phyloP scores from a whole-genome alignment of 2,797 vertebrate species.

The Dallia pectoralis region DNA sequence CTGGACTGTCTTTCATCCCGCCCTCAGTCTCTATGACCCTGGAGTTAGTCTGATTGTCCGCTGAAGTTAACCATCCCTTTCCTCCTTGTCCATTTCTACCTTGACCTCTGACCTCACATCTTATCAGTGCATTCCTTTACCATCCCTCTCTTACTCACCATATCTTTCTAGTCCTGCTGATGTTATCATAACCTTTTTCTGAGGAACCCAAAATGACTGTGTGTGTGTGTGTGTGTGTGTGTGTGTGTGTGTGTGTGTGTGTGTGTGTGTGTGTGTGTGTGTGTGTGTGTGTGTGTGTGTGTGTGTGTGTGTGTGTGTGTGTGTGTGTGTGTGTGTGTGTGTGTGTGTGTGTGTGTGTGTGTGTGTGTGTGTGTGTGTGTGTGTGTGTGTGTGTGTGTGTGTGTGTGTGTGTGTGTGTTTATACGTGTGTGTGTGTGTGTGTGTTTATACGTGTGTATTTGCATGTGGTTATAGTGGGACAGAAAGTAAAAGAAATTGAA shows the following conservation, averaged over 20 bases:
- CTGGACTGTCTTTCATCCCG: background rate
- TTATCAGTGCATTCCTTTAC: background rate
- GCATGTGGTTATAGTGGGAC: background rate
- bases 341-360: background rate
- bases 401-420: background rate
- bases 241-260: conserved; percentile 14
- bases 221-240: background rate
- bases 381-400: conserved; percentile 16
- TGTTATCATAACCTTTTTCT: too few relatives aligned
- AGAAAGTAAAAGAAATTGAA: conserved; percentile 41
- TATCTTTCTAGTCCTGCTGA: background rate
- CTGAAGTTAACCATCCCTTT: background rate
- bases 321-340: background rate
- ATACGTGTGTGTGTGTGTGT: conserved; percentile 23
- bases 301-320: background rate
- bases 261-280: too few relatives aligned
- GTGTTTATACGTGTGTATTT: conserved; percentile 43
- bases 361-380: conserved; percentile 8
- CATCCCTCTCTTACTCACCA: background rate
- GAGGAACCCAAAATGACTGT: too few relatives aligned
- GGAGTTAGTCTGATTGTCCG: background rate
- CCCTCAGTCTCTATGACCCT: background rate
- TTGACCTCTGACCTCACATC: background rate
- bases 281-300: too few relatives aligned
- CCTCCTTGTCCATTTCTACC: background rate